Conservation (phyloP, 1,140 invertebrate genomes). For the Aplysia californica region DNA sequence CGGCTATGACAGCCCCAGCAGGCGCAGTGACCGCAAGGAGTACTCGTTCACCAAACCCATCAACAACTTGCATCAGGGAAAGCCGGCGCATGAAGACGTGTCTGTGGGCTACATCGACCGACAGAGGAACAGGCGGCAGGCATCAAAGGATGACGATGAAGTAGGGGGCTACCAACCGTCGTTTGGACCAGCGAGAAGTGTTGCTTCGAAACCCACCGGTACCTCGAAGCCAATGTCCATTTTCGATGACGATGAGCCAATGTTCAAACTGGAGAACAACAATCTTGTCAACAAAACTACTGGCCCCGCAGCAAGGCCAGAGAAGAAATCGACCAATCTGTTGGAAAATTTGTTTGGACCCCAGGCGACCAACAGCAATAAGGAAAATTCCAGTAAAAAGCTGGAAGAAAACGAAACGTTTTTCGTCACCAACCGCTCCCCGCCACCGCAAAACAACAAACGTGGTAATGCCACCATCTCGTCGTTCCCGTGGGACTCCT, state of each 20-base stretch:
- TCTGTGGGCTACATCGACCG: constrained; percentile 43
- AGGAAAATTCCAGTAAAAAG: constrained; percentile 25
- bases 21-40: constrained; percentile 30
- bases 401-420: constrained; percentile 37
- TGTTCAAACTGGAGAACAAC: constrained; percentile 5
- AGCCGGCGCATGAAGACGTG: constrained; percentile 51
- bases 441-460: background rate
- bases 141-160: constrained; percentile 34
- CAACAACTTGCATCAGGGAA: constrained; percentile 55
- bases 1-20: constrained; percentile 29
- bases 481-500: constrained; percentile 47
- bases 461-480: constrained; percentile 24
- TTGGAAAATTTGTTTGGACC: constrained; percentile 52
- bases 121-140: constrained; percentile 33
- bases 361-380: constrained; percentile 8
- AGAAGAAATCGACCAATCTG: constrained; percentile 42
- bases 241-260: constrained; percentile 28
- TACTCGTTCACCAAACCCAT: constrained; percentile 48
- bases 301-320: no score
- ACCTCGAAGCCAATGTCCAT: constrained; percentile 10
- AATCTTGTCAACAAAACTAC: background rate
- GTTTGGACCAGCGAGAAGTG: constrained; percentile 30
- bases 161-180: constrained; percentile 53
- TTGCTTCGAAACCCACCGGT: background rate
- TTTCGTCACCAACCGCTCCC: constrained; percentile 29